phyloP scores from a whole-genome alignment of 2,113 vertebrate species.

The Gymnorhina tibicen region DNA sequence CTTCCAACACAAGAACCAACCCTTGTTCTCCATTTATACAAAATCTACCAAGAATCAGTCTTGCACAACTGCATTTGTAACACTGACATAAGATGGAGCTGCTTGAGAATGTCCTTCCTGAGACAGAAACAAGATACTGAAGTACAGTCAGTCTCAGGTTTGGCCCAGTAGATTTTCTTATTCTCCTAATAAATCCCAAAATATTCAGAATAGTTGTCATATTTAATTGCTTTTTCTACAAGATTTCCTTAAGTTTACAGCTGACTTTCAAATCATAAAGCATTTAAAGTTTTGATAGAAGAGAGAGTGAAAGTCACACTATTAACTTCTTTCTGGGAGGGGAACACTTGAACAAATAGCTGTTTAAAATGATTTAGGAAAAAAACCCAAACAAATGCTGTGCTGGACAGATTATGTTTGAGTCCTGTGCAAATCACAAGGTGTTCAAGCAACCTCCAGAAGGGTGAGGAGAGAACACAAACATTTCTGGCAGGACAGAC shows the following conservation, averaged over 20 bases:
- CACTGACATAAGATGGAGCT: background rate
- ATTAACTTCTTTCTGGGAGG: background rate
- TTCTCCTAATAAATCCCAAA: background rate
- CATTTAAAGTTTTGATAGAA: background rate
- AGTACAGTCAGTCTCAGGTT: background rate
- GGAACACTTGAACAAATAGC: background rate
- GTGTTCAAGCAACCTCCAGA: background rate
- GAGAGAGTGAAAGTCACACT: background rate
- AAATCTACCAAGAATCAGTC: background rate
- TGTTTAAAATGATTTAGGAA: background rate
- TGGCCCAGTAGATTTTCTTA: background rate
- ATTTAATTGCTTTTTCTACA: background rate
- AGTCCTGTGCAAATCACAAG: background rate
- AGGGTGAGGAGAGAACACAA: fast-evolving
- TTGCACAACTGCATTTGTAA: background rate
- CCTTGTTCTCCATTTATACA: background rate
- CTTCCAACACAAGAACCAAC: background rate
- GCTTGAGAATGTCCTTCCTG: background rate
- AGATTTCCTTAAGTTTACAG: background rate
- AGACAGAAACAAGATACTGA: background rate
- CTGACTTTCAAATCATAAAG: background rate
- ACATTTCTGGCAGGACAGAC: background rate
- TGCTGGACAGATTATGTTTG: background rate
- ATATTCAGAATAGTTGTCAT: background rate
- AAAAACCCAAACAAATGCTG: background rate